Evolutionary conservation across 1,140 invertebrate genomes (phyloP).

Genomic region (Cheumatopsyche charites): DNA sequence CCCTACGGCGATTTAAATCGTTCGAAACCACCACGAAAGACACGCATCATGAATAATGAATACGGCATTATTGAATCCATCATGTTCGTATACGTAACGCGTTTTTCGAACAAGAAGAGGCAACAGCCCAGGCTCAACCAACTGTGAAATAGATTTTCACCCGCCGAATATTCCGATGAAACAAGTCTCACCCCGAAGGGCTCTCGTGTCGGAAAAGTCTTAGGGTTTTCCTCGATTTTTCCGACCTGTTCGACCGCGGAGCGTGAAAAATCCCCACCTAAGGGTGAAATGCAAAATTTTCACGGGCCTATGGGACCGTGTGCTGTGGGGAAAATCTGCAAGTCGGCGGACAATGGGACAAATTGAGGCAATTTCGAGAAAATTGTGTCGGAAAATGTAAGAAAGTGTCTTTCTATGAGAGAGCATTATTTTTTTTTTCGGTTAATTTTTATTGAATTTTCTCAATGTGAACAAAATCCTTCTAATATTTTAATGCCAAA

Average conservation of each 20-base stretch:
- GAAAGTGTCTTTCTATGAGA: neutral
- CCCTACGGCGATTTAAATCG: too few species aligned
- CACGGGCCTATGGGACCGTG: constrained; percentile 26
- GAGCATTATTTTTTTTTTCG: neutral
- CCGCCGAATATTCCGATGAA: neutral
- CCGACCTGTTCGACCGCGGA: neutral
- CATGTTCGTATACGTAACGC: too few species aligned
- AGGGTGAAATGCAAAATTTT: constrained; percentile 30
- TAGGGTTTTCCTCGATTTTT: neutral
- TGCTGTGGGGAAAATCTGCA: constrained; percentile 29
- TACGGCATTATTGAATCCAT: too few species aligned
- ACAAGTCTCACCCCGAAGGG: neutral
- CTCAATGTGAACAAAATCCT: too few species aligned
- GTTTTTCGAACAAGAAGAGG: too few species aligned
- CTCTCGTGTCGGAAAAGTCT: constrained; percentile 1
- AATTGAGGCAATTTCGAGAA: constrained; percentile 33
- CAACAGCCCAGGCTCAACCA: constrained; percentile 12
- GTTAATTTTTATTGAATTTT: neutral
- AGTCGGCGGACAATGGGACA: constrained; percentile 35
- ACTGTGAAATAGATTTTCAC: constrained; percentile 38
- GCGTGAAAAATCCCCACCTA: neutral
- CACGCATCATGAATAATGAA: too few species aligned
- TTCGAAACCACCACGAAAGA: too few species aligned
- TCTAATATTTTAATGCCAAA: too few species aligned
- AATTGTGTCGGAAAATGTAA: constrained; percentile 1